A percentile compares a stretch with the other conserved stretches of the same genome.
phyloP scores from a whole-genome alignment of 1,140 invertebrate species.

The Dendroctonus valens region DNA sequence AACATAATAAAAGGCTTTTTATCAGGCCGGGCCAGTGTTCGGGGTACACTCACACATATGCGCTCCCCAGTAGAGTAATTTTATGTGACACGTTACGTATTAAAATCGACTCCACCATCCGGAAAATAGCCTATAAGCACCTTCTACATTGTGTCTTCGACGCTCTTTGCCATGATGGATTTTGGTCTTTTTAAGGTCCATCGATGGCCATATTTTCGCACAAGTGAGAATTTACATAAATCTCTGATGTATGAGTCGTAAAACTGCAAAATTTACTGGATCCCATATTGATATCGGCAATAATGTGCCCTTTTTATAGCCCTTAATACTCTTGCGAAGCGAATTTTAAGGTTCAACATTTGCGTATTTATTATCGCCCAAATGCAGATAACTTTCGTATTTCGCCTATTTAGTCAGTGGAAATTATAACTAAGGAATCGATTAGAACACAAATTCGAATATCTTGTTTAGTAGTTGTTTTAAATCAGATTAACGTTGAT shows the following conservation, averaged over 20 bases:
- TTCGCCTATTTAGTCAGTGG: neutral
- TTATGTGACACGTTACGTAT: constrained; percentile 47
- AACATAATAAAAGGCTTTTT: constrained; percentile 35
- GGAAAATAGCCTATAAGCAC: constrained; percentile 45
- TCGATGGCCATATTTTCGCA: constrained; percentile 30
- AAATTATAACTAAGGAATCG: neutral
- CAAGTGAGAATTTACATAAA: constrained; percentile 34
- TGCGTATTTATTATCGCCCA: constrained; percentile 15
- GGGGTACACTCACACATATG: constrained; percentile 28
- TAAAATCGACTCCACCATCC: constrained; percentile 43
- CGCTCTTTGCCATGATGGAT: constrained; percentile 36
- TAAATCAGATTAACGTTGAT: too few species aligned
- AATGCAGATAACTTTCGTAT: constrained; percentile 6
- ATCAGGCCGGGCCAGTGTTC: constrained; percentile 25
- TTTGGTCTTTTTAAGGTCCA: constrained; percentile 36
- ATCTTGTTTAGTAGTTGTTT: neutral
- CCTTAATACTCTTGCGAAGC: constrained; percentile 8
- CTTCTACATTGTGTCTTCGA: constrained; percentile 41
- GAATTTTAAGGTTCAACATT: constrained; percentile 19
- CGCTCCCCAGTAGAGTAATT: constrained; percentile 38
- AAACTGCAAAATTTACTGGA: constrained; percentile 26
- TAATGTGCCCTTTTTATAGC: constrained; percentile 26
- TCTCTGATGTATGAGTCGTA: constrained; percentile 33
- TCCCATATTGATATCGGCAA: constrained; percentile 25
- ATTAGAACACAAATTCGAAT: neutral